Evolutionary conservation across 2,797 vertebrate species (phyloP).

Genomic region (Anniella stebbinsi): DNA sequence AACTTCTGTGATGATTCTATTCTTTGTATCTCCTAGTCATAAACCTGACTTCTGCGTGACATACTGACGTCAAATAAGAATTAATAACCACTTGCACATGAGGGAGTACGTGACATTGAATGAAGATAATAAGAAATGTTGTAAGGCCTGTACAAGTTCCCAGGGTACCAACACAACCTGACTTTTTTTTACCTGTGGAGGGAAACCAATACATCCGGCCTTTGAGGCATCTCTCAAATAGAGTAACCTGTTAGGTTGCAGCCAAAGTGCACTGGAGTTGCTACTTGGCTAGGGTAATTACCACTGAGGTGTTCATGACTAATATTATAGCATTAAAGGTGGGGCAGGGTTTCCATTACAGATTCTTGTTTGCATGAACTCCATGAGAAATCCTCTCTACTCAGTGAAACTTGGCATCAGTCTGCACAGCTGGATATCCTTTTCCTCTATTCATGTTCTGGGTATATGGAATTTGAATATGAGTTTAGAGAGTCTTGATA

Average conservation of each 20-base stretch:
- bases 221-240: slow-evolving; percentile 60
- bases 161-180: slow-evolving; percentile 30
- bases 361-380: slow-evolving; percentile 57
- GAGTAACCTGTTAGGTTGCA: slow-evolving; percentile 24
- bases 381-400: slow-evolving; percentile 65
- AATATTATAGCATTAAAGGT: slow-evolving; percentile 73
- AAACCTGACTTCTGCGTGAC: neutral
- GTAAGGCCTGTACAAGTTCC: fast-evolving
- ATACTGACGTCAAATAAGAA: neutral
- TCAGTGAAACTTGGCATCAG: slow-evolving; percentile 57
- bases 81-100: fast-evolving
- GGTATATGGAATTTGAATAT: neutral
- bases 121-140: neutral
- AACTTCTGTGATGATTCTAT: neutral
- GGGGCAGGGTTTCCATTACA: slow-evolving; percentile 72
- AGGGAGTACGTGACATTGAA: neutral
- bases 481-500: neutral
- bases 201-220: slow-evolving; percentile 60
- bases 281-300: slow-evolving; percentile 72
- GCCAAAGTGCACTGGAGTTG: slow-evolving; percentile 70
- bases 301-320: slow-evolving; percentile 67
- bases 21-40: fast-evolving
- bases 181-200: slow-evolving; percentile 56
- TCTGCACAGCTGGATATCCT: neutral
- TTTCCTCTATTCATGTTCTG: slow-evolving; percentile 5